A percentile compares a stretch with the other conserved stretches of the same genome.
Evolutionary conservation across 2,888 invertebrate genomes (phyloP).

Genomic region (Cosmorhoe ocellata): DNA sequence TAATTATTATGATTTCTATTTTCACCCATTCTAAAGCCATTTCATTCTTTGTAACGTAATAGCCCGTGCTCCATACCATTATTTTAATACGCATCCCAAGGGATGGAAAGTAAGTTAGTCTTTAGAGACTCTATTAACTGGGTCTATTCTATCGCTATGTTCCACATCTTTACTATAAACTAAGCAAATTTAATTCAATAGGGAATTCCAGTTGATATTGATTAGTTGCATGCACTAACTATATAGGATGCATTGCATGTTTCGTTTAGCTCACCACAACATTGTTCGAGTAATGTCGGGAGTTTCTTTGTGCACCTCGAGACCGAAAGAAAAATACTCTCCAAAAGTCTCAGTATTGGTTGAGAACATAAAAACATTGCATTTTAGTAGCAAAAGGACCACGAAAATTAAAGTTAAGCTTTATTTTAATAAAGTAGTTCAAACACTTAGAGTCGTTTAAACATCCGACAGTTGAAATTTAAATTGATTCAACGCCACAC

Average conservation of each 20-base stretch:
- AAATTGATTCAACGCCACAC: no score
- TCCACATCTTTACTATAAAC: background rate
- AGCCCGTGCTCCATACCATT: constrained; percentile 18
- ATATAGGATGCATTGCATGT: no score
- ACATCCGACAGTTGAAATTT: constrained; percentile 8
- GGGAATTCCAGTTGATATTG: background rate
- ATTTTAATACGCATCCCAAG: constrained; percentile 25
- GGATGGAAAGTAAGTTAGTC: constrained; percentile 42
- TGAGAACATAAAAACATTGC: no score
- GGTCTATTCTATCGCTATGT: constrained; percentile 4
- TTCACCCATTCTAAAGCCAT: no score
- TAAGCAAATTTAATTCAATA: constrained; percentile 4
- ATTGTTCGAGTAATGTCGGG: no score
- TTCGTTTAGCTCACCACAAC: no score
- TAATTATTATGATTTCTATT: no score
- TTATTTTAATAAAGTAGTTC: constrained; percentile 8
- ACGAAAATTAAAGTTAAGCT: background rate
- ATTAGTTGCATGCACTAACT: no score
- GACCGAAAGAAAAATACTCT: no score
- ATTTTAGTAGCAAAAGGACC: background rate
- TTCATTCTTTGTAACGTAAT: no score
- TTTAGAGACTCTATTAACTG: constrained; percentile 25
- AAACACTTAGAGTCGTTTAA: constrained; percentile 8
- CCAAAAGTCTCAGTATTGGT: no score
- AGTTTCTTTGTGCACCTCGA: no score